Percentiles rank a stretch among this genome's conserved stretches.
Conservation (phyloP, 2,797 vertebrate genomes). For the Vespertilio murinus region DNA sequence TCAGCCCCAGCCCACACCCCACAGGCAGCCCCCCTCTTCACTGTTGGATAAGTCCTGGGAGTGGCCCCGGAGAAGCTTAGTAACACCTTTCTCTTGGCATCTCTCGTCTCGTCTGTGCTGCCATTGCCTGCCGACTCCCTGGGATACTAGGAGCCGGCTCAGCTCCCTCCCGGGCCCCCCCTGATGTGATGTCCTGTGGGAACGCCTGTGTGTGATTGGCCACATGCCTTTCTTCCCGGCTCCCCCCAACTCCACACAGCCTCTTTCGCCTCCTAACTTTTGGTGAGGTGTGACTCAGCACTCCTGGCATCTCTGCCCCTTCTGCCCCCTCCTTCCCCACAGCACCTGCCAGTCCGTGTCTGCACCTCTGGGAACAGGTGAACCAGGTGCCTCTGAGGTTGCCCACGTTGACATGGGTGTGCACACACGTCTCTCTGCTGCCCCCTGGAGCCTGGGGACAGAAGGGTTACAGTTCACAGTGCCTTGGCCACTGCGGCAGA, state of each 20-base stretch:
- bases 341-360: accelerated
- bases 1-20: accelerated
- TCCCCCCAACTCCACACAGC: accelerated
- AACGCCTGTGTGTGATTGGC: accelerated
- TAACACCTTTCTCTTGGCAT: accelerated
- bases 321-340: accelerated
- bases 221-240: accelerated
- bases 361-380: accelerated
- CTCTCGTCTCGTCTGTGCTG: background rate
- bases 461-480: accelerated
- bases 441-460: too few relatives aligned
- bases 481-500: background rate
- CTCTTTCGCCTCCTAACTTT: accelerated
- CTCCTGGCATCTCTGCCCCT: background rate
- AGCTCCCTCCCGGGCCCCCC: accelerated
- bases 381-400: background rate
- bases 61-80: background rate
- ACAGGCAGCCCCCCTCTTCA: accelerated
- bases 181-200: accelerated
- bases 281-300: accelerated
- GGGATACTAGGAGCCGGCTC: background rate
- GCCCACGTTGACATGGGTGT: accelerated
- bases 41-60: background rate
- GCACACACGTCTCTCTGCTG: accelerated
- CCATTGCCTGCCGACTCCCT: accelerated